Base-by-base conservation (phyloP, 2,113 vertebrate genomes). In the Mungos mungo region DNA sequence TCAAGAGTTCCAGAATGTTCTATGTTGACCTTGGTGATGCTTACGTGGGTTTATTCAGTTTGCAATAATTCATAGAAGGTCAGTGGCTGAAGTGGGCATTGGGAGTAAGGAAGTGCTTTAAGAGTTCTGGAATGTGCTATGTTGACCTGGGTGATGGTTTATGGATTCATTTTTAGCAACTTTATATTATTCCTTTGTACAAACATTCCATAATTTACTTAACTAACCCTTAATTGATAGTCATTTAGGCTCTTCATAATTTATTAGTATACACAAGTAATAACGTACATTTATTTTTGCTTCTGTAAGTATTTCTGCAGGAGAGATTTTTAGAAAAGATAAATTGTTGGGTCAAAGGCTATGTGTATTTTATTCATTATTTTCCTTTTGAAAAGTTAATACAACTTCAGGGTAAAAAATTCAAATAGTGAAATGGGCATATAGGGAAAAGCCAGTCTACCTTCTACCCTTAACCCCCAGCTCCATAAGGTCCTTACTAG, bases 251-350 rank as follows among this genome's bases (percentile, higher is more conserved):
- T 93, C 14, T 89, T 88, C 63, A 71, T 86, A 87, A 89, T 94
- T 92, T 89, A 81, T 91, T 93, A 72, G 5, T 88, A 81, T 95
- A 25, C 33, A 65, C 45, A 97, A 72, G 38, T 95, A 92, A 77
- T 86, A 71, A 35, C 35, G 19, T 89, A 57, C 21, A 88, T 93
- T 88, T 93, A 77, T 85, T 27, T 92, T 96, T 96, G 84, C n/a
- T 87, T 96, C 82, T 95, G 23, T 79, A 88, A 85, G 72, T 95
- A 96, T 96, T 95, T 97, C 82, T 96, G 16, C 25, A 86, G 65
- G 66, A 89, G 82, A 95, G 57, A 95, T 29, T 96, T 72, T 93
- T 93, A 93, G 77, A 97, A 96, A 45, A 77, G 45, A 80, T 94
- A 77, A 66, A 63, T 92, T 88, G 38, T 69, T 82, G 35, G 52